phyloP scores from a whole-genome alignment of 2,888 invertebrate species.

The Nebria salina region DNA sequence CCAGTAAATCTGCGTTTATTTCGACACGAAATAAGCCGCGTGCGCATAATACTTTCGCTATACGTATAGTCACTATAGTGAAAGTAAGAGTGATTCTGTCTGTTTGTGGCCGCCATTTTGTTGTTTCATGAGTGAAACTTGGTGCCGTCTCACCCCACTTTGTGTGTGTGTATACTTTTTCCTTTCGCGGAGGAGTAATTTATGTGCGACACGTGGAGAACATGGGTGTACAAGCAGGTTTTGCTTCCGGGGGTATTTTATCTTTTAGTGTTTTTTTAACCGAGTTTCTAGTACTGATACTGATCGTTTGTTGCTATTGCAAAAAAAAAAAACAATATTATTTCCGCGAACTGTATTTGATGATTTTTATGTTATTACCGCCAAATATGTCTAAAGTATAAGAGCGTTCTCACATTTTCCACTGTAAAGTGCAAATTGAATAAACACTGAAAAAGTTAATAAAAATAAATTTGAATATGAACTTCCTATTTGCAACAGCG shows the following conservation, averaged over 20 bases:
- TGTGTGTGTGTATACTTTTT: neutral
- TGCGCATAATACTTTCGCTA: neutral
- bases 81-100: neutral
- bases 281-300: no score
- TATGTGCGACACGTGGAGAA: neutral
- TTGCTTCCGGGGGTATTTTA: neutral
- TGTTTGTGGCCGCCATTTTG: neutral
- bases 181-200: neutral
- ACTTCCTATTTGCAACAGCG: neutral
- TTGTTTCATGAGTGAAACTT: conserved; percentile 1
- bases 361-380: no score
- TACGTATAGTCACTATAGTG: neutral
- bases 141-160: neutral
- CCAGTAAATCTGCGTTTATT: neutral
- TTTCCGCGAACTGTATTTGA: no score
- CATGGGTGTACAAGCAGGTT: neutral
- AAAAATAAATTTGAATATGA: neutral
- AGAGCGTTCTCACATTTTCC: no score
- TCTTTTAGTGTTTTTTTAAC: no score
- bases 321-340: no score
- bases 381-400: no score
- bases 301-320: no score
- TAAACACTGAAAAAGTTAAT: neutral
- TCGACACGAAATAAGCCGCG: neutral
- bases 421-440: no score